Evolutionary conservation across 2,113 vertebrate species (phyloP).

Genomic region (Pelecanoides urinatrix): DNA sequence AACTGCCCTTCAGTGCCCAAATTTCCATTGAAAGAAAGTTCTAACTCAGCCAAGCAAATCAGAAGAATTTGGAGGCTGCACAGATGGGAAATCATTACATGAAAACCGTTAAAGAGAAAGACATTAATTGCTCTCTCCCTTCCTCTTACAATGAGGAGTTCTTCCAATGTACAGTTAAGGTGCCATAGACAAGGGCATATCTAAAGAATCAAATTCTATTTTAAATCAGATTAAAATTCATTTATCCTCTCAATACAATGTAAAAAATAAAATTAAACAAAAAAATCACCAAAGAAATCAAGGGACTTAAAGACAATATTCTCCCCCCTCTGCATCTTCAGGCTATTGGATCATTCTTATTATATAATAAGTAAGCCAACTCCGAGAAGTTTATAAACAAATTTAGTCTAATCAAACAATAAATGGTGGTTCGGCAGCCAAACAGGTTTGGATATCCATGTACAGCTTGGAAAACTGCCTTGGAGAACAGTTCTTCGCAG

Average conservation of each 20-base stretch:
- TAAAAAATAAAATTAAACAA: neutral
- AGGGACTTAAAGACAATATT: neutral
- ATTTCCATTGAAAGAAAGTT: neutral
- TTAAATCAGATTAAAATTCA: neutral
- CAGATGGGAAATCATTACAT: neutral
- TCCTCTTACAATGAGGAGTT: neutral
- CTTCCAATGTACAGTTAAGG: neutral
- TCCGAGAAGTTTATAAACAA: neutral
- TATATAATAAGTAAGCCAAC: neutral
- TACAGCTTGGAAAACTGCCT: neutral
- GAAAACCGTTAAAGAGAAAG: neutral
- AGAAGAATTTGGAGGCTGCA: neutral
- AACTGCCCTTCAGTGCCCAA: neutral
- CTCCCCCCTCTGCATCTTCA: neutral
- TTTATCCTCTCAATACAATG: neutral
- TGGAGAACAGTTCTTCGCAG: neutral
- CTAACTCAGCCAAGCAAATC: neutral
- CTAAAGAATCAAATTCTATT: neutral
- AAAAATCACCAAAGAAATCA: neutral
- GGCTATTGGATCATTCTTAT: neutral
- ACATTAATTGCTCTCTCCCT: neutral
- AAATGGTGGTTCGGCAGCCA: neutral
- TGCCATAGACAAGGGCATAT: neutral
- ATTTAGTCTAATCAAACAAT: neutral
- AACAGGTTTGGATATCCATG: neutral